Base-by-base conservation (phyloP, 1,140 invertebrate species). In the Lordiphosa mommai region DNA sequence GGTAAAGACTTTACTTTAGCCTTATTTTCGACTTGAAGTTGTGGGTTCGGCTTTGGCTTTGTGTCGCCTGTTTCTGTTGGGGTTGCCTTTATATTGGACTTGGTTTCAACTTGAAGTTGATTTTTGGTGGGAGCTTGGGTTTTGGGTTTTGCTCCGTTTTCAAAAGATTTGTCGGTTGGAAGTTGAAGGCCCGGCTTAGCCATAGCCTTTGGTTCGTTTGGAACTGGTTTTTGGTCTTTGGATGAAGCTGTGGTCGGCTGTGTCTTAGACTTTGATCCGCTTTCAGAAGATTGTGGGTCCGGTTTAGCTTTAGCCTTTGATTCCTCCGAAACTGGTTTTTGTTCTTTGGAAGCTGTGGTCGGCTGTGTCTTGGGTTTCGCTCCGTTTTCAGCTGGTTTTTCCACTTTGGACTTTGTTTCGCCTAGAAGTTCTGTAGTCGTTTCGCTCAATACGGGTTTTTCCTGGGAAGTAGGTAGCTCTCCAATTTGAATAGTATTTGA, bases 151-250 rank as follows among this genome's bases (percentile, higher is more conserved):
- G 23, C n/a, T 8, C 0, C 1, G 16, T 61, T 48, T 61, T n/a
- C n/a, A n/a, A n/a, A n/a, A n/a, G n/a, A n/a, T n/a, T n/a, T n/a
- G n/a, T n/a, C n/a, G n/a, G n/a, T n/a, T n/a, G n/a, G n/a, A n/a
- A n/a, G n/a, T n/a, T n/a, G n/a, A n/a, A n/a, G n/a, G n/a, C n/a
- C n/a, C n/a, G n/a, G n/a, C n/a, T n/a, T n/a, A n/a, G n/a, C n/a
- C n/a, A n/a, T n/a, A n/a, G n/a, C n/a, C n/a, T n/a, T 61, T 34
- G 37, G 55, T 41, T 61, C 59, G 47, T 20, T 12, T 2, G 14
- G 12, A 0, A 13, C 4, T 1, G 44, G 14, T 7, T 46, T 8
- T 2, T 4, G 16, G 16, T 17, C 16, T 17, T 17, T 17, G n/a
- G n/a, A n/a, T n/a, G n/a, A n/a, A n/a, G n/a, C n/a, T n/a, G n/a